Conservation (phyloP, 2,797 vertebrate species). For the Spea hammondii region DNA sequence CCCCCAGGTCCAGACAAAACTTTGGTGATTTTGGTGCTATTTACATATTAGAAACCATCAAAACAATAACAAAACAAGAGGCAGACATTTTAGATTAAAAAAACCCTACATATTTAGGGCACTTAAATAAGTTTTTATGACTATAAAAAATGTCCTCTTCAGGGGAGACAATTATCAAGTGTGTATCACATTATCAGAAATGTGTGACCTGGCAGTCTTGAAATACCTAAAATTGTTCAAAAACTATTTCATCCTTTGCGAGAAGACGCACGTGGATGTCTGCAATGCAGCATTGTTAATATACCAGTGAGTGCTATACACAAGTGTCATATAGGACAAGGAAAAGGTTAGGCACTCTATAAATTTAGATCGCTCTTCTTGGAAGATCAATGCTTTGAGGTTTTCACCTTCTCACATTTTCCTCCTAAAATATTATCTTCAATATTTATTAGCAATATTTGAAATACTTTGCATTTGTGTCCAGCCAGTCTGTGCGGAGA, state of each 20-base stretch:
- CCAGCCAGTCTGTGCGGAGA: conserved; percentile 58
- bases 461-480: conserved; percentile 56
- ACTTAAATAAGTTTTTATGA: too few relatives aligned
- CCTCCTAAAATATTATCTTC: background rate
- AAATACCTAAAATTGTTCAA: too few relatives aligned
- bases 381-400: conserved; percentile 54
- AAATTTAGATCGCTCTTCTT: conserved; percentile 57
- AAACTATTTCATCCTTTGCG: background rate
- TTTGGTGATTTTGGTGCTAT: too few relatives aligned
- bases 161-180: too few relatives aligned
- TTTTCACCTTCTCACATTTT: conserved; percentile 27
- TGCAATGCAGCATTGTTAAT: background rate
- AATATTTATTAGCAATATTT: conserved; percentile 58
- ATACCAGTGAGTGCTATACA: conserved; percentile 46
- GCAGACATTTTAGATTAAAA: too few relatives aligned
- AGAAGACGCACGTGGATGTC: background rate
- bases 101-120: too few relatives aligned
- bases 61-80: too few relatives aligned
- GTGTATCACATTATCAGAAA: too few relatives aligned
- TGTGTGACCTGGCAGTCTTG: too few relatives aligned
- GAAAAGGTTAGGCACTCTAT: conserved; percentile 55
- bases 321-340: conserved; percentile 52
- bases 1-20: too few relatives aligned
- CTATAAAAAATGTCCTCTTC: too few relatives aligned
- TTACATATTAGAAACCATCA: too few relatives aligned